Conservation (phyloP, 2,113 vertebrate genomes). For the Puffinus mauretanicus region DNA sequence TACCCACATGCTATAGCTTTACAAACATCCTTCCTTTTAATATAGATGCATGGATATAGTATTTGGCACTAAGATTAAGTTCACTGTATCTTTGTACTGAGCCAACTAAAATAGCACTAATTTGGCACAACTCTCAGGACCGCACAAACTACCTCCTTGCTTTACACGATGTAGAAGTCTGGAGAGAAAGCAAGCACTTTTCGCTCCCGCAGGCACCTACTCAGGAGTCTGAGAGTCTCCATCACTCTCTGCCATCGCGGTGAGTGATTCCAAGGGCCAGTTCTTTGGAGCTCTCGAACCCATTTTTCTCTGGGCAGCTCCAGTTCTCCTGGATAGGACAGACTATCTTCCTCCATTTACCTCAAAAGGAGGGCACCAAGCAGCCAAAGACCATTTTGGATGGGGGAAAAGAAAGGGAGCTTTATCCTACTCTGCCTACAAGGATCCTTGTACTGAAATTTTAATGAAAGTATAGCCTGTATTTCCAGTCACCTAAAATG, state of each 20-base stretch:
- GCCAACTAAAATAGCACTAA: neutral
- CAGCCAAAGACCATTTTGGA: neutral
- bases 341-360: neutral
- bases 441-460: neutral
- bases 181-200: neutral
- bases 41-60: rapidly evolving
- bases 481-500: neutral
- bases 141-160: neutral
- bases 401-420: neutral
- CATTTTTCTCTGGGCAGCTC: rapidly evolving
- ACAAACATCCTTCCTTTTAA: neutral
- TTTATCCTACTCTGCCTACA: neutral
- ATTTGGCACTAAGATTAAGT: neutral
- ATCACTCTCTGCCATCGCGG: rapidly evolving
- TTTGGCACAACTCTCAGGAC: neutral
- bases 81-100: neutral
- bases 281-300: neutral
- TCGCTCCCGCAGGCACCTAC: neutral
- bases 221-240: neutral
- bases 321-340: neutral
- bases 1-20: rapidly evolving
- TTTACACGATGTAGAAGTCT: rapidly evolving
- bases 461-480: neutral
- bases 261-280: neutral
- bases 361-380: neutral